Evolutionary conservation across 2,888 invertebrate genomes (phyloP).

Genomic region (Stenodema calcarata): DNA sequence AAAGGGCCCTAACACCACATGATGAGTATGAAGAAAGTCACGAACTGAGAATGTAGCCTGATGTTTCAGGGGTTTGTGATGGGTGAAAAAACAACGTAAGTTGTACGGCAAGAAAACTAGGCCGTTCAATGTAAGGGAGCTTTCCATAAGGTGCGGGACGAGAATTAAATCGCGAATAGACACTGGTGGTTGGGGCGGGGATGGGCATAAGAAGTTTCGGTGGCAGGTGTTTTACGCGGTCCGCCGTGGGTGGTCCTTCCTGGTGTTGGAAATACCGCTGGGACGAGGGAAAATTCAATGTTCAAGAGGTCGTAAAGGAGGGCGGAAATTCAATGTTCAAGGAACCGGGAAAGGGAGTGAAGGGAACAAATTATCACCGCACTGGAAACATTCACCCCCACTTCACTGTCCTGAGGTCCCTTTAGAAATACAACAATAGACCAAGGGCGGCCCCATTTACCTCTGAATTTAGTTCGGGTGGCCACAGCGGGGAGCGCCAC

Average conservation of each 20-base stretch:
- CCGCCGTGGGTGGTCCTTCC: slow-evolving; percentile 9
- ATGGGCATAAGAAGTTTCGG: slow-evolving; percentile 15
- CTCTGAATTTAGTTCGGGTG: slow-evolving; percentile 11
- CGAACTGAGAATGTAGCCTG: too few relatives aligned
- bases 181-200: background rate
- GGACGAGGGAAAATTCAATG: background rate
- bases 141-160: background rate
- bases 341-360: background rate
- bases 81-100: background rate
- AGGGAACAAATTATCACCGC: slow-evolving; percentile 24
- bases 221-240: slow-evolving; percentile 19
- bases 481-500: background rate
- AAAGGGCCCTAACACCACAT: too few relatives aligned
- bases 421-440: slow-evolving; percentile 31
- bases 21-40: too few relatives aligned
- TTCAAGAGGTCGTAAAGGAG: background rate
- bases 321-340: background rate
- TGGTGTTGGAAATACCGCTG: background rate
- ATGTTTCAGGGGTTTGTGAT: too few relatives aligned
- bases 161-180: background rate
- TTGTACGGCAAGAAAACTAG: background rate
- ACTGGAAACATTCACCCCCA: slow-evolving; percentile 16
- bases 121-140: background rate
- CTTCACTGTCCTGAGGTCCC: background rate
- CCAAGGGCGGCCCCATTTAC: slow-evolving; percentile 8